Evolutionary conservation across 2,797 vertebrate genomes (phyloP).

Genomic region (Chromobotia macracanthus): DNA sequence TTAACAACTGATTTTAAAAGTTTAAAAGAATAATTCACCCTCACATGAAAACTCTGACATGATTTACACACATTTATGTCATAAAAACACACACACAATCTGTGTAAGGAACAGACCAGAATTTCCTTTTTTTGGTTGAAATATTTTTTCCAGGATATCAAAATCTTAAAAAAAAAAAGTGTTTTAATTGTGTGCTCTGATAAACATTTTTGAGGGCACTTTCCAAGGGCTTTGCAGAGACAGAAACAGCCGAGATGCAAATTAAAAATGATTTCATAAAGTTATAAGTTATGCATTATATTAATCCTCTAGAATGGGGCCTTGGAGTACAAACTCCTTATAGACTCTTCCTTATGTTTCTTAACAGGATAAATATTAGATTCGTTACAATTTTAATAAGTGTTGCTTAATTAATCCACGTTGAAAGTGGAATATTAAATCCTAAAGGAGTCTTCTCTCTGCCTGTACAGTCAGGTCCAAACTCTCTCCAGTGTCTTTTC

Average conservation of each 20-base stretch:
- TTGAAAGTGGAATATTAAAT: conserved; percentile 75
- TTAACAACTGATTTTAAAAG: not conserved
- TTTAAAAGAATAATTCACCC: not conserved
- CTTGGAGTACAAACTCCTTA: conserved; percentile 69
- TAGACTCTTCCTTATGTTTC: conserved; percentile 74
- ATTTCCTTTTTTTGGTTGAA: no score
- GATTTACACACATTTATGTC: not conserved
- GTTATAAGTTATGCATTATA: conserved; percentile 62
- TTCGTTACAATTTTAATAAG: conserved; percentile 77
- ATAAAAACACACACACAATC: no score
- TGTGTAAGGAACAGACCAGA: no score
- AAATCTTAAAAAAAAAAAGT: no score
- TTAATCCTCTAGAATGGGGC: conserved; percentile 67
- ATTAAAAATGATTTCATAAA: conserved; percentile 73
- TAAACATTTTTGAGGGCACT: conserved; percentile 62
- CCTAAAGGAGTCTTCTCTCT: conserved; percentile 72
- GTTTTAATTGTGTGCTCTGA: no score
- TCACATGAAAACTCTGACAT: not conserved
- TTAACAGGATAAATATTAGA: conserved; percentile 75
- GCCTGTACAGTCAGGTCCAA: conserved; percentile 76
- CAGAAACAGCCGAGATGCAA: conserved; percentile 69
- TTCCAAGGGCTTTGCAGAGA: conserved; percentile 64
- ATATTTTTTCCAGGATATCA: no score
- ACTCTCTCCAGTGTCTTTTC: conserved; percentile 48
- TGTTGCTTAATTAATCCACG: conserved; percentile 82